phyloP scores from a whole-genome alignment of 2,113 vertebrate species.

The Corythornis vintsioides region DNA sequence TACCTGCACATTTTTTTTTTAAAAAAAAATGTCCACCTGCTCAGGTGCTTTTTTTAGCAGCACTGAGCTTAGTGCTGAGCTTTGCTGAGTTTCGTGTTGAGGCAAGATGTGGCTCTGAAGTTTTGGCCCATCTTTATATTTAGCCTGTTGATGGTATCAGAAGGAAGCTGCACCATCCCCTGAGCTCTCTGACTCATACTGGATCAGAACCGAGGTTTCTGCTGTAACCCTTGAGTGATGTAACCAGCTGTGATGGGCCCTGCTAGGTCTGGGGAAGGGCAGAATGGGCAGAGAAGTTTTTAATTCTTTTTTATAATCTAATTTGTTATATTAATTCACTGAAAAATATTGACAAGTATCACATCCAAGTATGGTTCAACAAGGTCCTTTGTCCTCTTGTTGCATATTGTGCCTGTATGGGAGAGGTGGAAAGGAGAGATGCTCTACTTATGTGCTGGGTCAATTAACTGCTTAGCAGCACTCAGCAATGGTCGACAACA shows the following conservation, averaged over 20 bases:
- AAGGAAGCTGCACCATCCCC: not conserved
- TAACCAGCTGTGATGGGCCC: not conserved
- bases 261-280: not conserved
- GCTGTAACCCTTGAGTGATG: not conserved
- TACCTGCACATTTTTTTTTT: not conserved
- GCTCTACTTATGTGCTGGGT: not conserved
- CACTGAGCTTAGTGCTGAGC: not conserved
- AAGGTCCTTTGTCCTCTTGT: not conserved
- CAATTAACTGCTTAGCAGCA: not conserved
- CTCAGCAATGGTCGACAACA: not conserved
- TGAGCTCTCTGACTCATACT: slow-evolving; percentile 18
- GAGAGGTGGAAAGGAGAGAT: not conserved
- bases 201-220: slow-evolving; percentile 18
- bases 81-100: not conserved
- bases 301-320: not conserved
- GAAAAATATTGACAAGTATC: not conserved
- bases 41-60: not conserved
- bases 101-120: not conserved
- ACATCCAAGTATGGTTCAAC: not conserved
- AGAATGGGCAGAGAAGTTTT: not conserved
- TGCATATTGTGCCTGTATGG: not conserved
- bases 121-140: slow-evolving; percentile 49
- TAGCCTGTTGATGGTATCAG: slow-evolving; percentile 35
- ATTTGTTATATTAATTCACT: not conserved
- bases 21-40: not conserved